A percentile compares a stretch with the other conserved stretches of the same genome.
Evolutionary conservation across 1,140 invertebrate genomes (phyloP).

Genomic region (Carposina sasakii): DNA sequence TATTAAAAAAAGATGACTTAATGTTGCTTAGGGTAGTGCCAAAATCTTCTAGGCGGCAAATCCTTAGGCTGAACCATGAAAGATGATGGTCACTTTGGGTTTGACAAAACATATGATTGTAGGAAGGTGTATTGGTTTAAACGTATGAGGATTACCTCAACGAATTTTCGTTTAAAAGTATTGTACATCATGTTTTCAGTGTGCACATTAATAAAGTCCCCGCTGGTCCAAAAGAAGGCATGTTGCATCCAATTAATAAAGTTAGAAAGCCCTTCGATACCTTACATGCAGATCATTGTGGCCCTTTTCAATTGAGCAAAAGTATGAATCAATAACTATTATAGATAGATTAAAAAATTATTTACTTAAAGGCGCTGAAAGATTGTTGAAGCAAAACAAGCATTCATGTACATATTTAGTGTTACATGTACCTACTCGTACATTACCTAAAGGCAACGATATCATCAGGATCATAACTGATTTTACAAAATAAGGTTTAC

Average conservation of each 20-base stretch:
- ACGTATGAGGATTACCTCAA: too few relatives aligned
- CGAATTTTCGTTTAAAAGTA: conserved; percentile 15
- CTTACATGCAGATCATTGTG: conserved; percentile 4
- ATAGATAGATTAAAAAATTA: too few relatives aligned
- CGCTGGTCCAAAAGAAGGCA: conserved; percentile 7
- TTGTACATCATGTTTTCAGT: conserved; percentile 14
- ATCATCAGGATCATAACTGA: too few relatives aligned
- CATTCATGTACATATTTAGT: conserved; percentile 12
- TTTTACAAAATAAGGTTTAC: too few relatives aligned
- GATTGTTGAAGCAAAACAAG: conserved; percentile 12
- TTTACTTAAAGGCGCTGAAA: conserved; percentile 32
- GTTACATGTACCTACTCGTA: too few relatives aligned
- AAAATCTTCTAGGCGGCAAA: conserved; percentile 8
- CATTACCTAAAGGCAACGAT: too few relatives aligned
- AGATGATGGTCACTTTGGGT: conserved; percentile 11
- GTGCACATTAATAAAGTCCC: conserved; percentile 16
- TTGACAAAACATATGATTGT: conserved; percentile 12
- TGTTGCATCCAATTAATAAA: conserved; percentile 7
- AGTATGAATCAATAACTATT: too few relatives aligned
- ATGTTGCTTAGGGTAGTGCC: not conserved
- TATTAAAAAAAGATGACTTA: not conserved
- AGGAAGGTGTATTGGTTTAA: conserved; percentile 17
- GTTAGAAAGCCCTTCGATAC: conserved; percentile 1
- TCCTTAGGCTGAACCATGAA: conserved; percentile 6
- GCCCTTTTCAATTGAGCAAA: too few relatives aligned